phyloP scores from a whole-genome alignment of 2,797 vertebrate species.

The Mus minutoides region DNA sequence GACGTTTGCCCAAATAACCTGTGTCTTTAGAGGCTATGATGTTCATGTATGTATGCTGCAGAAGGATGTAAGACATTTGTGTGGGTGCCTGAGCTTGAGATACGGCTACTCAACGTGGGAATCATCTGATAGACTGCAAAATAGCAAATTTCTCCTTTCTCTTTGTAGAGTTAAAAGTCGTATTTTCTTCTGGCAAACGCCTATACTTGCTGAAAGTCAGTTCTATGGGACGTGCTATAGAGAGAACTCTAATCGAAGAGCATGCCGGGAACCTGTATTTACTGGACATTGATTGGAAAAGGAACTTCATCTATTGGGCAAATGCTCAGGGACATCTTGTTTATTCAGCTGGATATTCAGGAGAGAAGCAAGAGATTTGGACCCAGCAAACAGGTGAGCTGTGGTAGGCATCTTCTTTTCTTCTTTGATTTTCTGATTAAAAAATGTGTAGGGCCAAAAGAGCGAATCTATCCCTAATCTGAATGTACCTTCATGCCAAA shows the following conservation, averaged over 20 bases:
- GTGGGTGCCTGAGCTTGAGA: not conserved
- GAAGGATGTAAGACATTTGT: not conserved
- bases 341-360: slow-evolving; percentile 82
- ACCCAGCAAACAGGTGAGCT: slow-evolving; percentile 89
- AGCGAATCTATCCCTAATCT: not conserved
- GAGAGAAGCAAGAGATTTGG: slow-evolving; percentile 85
- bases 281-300: slow-evolving; percentile 93
- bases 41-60: not conserved
- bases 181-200: slow-evolving; percentile 65
- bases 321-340: slow-evolving; percentile 89
- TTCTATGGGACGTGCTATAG: slow-evolving; percentile 70
- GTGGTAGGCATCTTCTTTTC: not conserved
- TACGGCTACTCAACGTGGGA: not conserved
- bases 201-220: slow-evolving; percentile 89
- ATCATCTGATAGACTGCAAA: not conserved
- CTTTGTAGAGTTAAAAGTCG: slow-evolving; percentile 60
- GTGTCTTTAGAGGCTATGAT: not conserved
- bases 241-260: slow-evolving; percentile 84
- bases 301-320: slow-evolving; percentile 90
- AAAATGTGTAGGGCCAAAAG: not conserved
- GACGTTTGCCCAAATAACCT: not conserved
- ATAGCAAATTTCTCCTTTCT: not conserved
- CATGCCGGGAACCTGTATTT: slow-evolving; percentile 87
- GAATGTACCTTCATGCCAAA: not conserved
- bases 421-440: slow-evolving; percentile 21